Conservation (phyloP, 2,113 vertebrate genomes). For the Tachuris rubrigastra region DNA sequence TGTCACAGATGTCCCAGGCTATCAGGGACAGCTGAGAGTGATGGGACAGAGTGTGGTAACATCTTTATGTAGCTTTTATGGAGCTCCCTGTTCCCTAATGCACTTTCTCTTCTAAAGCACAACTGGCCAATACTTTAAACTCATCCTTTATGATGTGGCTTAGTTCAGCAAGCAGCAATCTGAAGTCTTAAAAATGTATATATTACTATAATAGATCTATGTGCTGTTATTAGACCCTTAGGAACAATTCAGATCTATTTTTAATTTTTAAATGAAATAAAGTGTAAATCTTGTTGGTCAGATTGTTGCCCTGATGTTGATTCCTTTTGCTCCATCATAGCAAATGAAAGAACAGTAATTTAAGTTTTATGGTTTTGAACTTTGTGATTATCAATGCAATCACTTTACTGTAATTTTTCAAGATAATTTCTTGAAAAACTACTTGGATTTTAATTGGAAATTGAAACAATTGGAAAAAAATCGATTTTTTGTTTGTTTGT, state of each 20-base stretch:
- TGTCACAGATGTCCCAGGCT: constrained; percentile 65
- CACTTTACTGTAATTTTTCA: not conserved
- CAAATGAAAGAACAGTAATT: not conserved
- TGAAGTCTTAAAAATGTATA: not conserved
- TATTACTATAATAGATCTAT: not conserved
- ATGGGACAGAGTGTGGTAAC: constrained; percentile 32
- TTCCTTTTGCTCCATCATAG: not conserved
- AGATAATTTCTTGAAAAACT: not conserved
- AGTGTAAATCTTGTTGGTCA: not conserved
- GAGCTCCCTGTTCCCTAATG: constrained; percentile 28
- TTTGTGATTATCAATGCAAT: not conserved
- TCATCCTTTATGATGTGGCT: not conserved
- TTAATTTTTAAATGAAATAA: not conserved
- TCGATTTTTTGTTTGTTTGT: not conserved
- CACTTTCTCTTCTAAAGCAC: constrained; percentile 3
- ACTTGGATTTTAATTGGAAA: not conserved
- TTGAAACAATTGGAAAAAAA: not conserved
- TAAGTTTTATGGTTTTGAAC: not conserved
- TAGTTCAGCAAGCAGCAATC: not conserved
- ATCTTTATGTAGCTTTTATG: constrained; percentile 43
- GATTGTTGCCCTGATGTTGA: not conserved
- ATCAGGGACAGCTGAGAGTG: constrained; percentile 66
- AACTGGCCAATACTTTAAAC: not conserved
- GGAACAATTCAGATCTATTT: not conserved
- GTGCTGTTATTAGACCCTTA: not conserved